phyloP scores from a whole-genome alignment of 2,888 invertebrate genomes.

The Sycophila texana region DNA sequence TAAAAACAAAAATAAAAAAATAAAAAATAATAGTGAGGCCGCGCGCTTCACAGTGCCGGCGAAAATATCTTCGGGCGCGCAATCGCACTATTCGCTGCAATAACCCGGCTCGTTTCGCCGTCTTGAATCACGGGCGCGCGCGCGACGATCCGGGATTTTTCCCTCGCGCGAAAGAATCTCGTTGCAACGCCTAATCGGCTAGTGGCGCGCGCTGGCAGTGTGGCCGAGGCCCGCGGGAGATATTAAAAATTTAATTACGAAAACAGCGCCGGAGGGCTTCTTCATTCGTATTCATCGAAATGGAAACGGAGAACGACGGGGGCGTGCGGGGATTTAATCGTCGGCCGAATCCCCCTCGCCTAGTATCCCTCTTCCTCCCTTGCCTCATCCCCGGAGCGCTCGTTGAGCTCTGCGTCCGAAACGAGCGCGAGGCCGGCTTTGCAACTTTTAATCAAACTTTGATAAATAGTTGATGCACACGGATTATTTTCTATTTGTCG shows the following conservation, averaged over 20 bases:
- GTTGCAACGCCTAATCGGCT: conserved; percentile 24
- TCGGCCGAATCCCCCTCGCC: not conserved
- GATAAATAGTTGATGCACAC: conserved; percentile 43
- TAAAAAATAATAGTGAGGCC: too few species aligned
- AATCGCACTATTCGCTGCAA: too few species aligned
- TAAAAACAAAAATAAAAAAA: conserved; percentile 4
- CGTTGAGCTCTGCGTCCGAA: not conserved
- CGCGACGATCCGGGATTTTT: conserved; percentile 23
- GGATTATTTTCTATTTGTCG: conserved; percentile 20
- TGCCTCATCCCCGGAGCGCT: not conserved
- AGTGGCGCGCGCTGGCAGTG: not conserved
- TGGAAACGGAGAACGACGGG: conserved; percentile 44
- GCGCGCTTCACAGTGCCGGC: too few species aligned
- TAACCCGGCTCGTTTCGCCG: not conserved
- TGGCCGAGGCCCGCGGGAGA: conserved; percentile 41
- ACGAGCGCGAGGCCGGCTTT: conserved; percentile 27
- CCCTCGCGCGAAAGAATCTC: not conserved
- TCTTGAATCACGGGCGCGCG: not conserved
- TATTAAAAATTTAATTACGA: conserved; percentile 69
- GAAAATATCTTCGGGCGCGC: too few species aligned
- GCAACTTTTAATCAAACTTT: conserved; percentile 55
- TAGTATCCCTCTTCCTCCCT: not conserved
- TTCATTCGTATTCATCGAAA: conserved; percentile 56
- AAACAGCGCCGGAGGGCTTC: conserved; percentile 55
- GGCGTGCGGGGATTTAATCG: conserved; percentile 42